phyloP scores from a whole-genome alignment of 2,797 vertebrate genomes.

The Masticophis lateralis region DNA sequence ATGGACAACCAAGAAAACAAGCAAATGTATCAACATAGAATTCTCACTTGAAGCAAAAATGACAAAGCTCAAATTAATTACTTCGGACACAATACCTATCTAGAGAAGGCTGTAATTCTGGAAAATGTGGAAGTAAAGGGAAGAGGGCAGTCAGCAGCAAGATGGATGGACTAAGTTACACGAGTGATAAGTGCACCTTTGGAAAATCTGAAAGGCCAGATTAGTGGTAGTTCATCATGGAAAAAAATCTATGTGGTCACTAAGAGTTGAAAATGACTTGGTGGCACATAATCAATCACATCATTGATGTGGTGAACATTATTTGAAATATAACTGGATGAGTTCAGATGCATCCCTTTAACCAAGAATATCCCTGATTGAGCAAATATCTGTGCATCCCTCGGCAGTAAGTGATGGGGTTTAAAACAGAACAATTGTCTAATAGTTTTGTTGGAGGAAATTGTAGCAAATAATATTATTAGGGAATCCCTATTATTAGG shows the following conservation, averaged over 20 bases:
- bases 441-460: not conserved
- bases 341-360: not conserved
- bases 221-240: not conserved
- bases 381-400: not conserved
- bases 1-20: not conserved
- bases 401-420: not conserved
- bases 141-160: not conserved
- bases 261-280: not conserved
- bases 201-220: not conserved
- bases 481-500: not conserved
- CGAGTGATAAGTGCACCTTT: not conserved
- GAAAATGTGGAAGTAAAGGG: not conserved
- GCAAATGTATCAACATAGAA: not conserved
- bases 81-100: not conserved
- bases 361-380: not conserved
- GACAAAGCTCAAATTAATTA: not conserved
- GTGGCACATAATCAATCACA: not conserved
- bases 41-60: not conserved
- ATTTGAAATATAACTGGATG: not conserved
- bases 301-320: not conserved
- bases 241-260: not conserved
- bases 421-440: not conserved
- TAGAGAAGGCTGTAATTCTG: not conserved
- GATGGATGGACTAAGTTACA: not conserved
- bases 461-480: not conserved